These are phyloP conservation scores for Coelopa frigida DNA, from an alignment of 1,140 invertebrate genomes.

Conservation along the genomic window DNA sequence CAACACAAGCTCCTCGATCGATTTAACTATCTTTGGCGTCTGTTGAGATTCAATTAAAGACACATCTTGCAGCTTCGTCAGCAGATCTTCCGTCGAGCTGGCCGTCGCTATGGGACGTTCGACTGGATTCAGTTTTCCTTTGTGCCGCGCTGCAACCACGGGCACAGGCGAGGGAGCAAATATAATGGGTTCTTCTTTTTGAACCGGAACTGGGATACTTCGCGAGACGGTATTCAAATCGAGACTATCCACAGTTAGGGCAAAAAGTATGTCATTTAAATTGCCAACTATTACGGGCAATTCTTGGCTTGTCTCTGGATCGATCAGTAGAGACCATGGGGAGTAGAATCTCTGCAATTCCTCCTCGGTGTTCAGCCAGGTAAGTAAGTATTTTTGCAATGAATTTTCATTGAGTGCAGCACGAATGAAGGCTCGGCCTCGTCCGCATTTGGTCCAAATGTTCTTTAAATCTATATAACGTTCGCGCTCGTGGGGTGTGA, in stretches of 20 bases:
- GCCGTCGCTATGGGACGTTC: constrained; percentile 27
- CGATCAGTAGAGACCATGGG: constrained; percentile 68
- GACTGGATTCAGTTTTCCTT: constrained; percentile 15
- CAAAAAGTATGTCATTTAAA: constrained; percentile 74
- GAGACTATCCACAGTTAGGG: constrained; percentile 71
- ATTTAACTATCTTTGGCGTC: no score
- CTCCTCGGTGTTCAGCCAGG: constrained; percentile 55
- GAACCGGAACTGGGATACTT: constrained; percentile 1
- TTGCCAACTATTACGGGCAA: constrained; percentile 74
- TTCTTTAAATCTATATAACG: constrained; percentile 65
- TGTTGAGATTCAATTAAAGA: no score
- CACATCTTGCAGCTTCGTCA: constrained; percentile 10
- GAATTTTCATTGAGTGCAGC: constrained; percentile 78
- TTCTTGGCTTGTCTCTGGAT: constrained; percentile 64
- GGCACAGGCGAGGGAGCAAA: constrained; percentile 43
- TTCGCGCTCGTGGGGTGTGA: constrained; percentile 75
- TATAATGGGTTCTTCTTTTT: constrained; percentile 46
- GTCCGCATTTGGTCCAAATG: constrained; percentile 67
- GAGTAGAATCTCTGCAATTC: constrained; percentile 61
- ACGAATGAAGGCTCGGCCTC: constrained; percentile 73
- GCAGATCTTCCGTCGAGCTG: constrained; percentile 30
- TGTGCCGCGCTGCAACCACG: constrained; percentile 12
- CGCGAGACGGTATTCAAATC: constrained; percentile 55
- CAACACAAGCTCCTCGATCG: no score
- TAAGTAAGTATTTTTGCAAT: constrained; percentile 67